A percentile compares a stretch with the other conserved stretches of the same genome.
Conservation (phyloP, 1,140 invertebrate genomes). For the Watersipora subatra region DNA sequence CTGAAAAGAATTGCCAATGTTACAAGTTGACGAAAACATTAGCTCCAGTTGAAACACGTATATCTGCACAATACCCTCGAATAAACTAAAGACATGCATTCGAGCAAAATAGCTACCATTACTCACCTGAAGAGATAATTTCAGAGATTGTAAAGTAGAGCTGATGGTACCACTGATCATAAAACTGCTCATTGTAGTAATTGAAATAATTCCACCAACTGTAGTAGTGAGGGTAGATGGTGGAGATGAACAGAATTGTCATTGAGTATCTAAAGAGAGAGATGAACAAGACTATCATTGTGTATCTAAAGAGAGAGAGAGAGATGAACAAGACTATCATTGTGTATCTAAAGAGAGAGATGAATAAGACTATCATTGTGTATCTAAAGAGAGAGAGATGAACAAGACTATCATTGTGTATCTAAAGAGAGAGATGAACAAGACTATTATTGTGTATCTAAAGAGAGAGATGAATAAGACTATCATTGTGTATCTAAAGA, state of each 20-base stretch:
- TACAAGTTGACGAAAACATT: no score
- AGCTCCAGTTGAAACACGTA: no score
- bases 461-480: no score
- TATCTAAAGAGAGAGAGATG: not conserved
- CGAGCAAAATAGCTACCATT: no score
- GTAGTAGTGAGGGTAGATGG: conserved; percentile 67
- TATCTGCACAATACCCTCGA: no score
- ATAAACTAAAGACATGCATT: no score
- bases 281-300: not conserved
- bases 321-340: not conserved
- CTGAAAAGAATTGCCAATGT: no score
- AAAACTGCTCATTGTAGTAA: conserved; percentile 71
- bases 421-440: no score
- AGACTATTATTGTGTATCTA: no score
- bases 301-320: not conserved
- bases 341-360: not conserved
- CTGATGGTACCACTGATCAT: conserved; percentile 48
- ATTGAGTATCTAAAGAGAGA: conserved; percentile 51
- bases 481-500: no score
- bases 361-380: not conserved
- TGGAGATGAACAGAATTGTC: conserved; percentile 54
- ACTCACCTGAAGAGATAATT: conserved; percentile 50
- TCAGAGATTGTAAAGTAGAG: conserved; percentile 56
- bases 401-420: no score
- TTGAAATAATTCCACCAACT: conserved; percentile 70